Conservation (phyloP, 1,140 invertebrate genomes). For the Lordiphosa collinella region DNA sequence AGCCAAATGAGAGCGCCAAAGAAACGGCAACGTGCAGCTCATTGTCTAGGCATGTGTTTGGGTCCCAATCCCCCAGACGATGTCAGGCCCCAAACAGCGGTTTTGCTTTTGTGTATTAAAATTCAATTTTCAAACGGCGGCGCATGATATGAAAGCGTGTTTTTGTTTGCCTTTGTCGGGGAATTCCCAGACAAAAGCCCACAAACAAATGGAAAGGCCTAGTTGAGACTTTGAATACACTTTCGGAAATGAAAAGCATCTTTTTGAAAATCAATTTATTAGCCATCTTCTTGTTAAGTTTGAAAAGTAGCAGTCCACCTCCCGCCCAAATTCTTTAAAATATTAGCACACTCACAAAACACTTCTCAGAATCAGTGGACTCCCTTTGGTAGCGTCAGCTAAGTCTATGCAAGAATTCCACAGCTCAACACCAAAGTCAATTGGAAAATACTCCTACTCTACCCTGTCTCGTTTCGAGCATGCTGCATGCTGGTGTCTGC, state of each 20-base stretch:
- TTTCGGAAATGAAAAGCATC: not conserved
- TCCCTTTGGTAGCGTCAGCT: not conserved
- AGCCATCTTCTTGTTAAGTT: too few relatives aligned
- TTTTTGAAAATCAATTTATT: too few relatives aligned
- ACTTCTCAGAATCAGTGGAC: not conserved
- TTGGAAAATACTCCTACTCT: not conserved
- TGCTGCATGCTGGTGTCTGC: not conserved
- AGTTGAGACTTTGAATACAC: not conserved
- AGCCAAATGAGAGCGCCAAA: conserved; percentile 44
- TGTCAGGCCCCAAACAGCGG: too few relatives aligned
- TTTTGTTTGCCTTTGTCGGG: conserved; percentile 45
- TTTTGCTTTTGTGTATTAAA: conserved; percentile 57
- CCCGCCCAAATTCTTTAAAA: too few relatives aligned
- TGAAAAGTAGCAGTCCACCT: too few relatives aligned
- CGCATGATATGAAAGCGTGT: conserved; percentile 48
- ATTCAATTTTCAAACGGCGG: conserved; percentile 57
- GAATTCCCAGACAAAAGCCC: conserved; percentile 27
- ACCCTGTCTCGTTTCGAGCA: not conserved
- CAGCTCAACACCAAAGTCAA: conserved; percentile 16
- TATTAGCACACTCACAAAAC: too few relatives aligned
- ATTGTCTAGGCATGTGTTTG: conserved; percentile 17
- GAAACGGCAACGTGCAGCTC: conserved; percentile 9
- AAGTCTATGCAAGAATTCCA: not conserved
- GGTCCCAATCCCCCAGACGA: conserved; percentile 2
- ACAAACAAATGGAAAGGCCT: conserved; percentile 17